Base-by-base conservation (phyloP, 2,113 vertebrate genomes). In the Rhea pennata region DNA sequence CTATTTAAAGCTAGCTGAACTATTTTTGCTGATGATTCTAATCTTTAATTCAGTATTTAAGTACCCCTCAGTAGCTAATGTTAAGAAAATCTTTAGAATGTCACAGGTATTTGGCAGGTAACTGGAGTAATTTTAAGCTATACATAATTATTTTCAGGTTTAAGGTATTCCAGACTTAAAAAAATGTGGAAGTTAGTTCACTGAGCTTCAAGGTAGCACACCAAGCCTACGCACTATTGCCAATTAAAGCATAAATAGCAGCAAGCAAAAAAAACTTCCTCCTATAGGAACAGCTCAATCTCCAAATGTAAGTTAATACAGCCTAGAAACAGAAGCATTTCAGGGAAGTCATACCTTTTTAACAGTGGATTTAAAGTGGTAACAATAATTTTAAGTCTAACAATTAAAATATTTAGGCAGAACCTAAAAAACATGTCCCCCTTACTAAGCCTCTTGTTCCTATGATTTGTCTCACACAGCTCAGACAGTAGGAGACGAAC, bases 51-150 rank as follows among this genome's bases (percentile, higher is more conserved):
- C 50, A 8, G 5, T 9, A 15, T 44, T 86, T 42, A 74, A 20
- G 3, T 10, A 59, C 7, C 81, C n/a, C 44, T 75, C 14, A 61
- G 26, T 16, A 84, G 10, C 2, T 1, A 3, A 53, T 0, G 4
- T 15, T 75, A 79, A 5, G 5, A 21, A 92, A 44, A 3, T 16
- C 26, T 72, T 80, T 56, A 65, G 10, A 31, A 3, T 4, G 1
- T 59, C 31, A 59, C 19, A 85, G 54, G 36, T 87, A 26, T 70
- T 97, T 20, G 2, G 2, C 23, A 83, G 46, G 36, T 87, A 23
- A 59, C 94, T 20, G 2, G 2, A 79, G 5, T 2, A 27, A 58
- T 71, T 95, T 88, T 50, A 76, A 77, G 15, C 80, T 69, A 61
- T 6, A 58, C 46, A 9, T 87, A 91, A 50, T 78, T 31, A 12